These are phyloP conservation scores for Andrena bicolor DNA, from an alignment of 2,888 invertebrate species.

Conservation along the genomic window DNA sequence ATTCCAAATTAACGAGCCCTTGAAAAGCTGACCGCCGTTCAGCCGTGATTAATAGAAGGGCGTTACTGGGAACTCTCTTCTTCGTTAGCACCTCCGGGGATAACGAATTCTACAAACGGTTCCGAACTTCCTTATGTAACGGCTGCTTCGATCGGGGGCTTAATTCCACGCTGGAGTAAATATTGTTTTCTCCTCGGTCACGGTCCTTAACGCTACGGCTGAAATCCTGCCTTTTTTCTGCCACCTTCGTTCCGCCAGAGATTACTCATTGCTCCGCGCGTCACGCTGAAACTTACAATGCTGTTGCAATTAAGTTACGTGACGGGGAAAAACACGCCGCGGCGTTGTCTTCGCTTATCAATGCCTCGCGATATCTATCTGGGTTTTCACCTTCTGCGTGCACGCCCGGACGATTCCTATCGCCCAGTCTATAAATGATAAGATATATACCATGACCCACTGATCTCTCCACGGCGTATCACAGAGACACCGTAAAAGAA, in stretches of 20 bases:
- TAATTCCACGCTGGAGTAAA: background rate
- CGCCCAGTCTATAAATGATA: background rate
- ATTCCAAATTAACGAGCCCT: background rate
- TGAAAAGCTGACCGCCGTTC: background rate
- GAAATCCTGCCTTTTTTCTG: background rate
- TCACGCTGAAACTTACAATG: constrained; percentile 7
- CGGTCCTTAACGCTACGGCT: constrained; percentile 2
- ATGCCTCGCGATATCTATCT: constrained; percentile 11
- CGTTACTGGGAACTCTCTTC: no score
- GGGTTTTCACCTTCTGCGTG: background rate
- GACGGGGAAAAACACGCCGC: constrained; percentile 18
- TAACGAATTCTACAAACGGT: background rate
- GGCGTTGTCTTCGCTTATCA: background rate
- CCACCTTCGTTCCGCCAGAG: background rate
- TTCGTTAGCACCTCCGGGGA: background rate
- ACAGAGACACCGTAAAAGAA: no score
- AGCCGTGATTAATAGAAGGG: no score
- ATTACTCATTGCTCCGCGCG: background rate
- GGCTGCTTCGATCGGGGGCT: background rate
- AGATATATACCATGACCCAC: background rate
- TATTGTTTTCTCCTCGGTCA: constrained; percentile 23
- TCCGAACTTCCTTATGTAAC: constrained; percentile 1
- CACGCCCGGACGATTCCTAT: background rate
- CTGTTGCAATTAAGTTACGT: constrained; percentile 36
- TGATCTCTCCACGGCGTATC: background rate